Base-by-base conservation (phyloP, 2,888 invertebrate genomes). In the Invenusta paracnida region DNA sequence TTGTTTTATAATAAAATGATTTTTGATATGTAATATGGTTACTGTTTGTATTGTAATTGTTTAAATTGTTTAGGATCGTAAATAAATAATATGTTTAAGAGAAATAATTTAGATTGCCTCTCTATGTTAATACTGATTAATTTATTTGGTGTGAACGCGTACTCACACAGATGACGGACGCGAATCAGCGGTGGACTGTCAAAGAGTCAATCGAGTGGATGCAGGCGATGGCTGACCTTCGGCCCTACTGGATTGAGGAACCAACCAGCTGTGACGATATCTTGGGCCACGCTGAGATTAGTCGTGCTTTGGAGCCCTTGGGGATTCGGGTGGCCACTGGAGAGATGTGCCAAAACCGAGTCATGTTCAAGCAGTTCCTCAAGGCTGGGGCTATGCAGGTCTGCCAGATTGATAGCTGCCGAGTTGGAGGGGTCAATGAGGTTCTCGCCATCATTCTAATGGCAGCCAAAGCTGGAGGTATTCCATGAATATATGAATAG, bases 241-340 rank as follows among this genome's bases (percentile, higher is more conserved):
- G 94, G 88, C 94, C 94, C 0, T 91, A 94, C 85, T 97, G 96
- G 96, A 96, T 97, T 86, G 96, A 97, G 91, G 96, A 97, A 90
- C 96, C 96, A 0, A 97, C 96, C 0, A 95, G 95, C 0, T 96
- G 96, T 0, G 96, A 97, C 90, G 97, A 97, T 90, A 93, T 96
- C 0, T 91, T 96, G n/a, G 96, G 96, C 0, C 96, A 96, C 91
- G 94, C 94, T 0, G 92, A 93, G 83, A 96, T 96, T 88, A 93
- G 95, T 0, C 87, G 93, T 93, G 93, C 92, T 0, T 88, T 93
- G 88, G 90, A 94, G 88, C 94, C 95, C 0, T 92, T 94, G 67
- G 94, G 94, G 5, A 95, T 96, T 87, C 95, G 94, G 0, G 95
- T 97, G 66, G 97, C 96, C 0, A 95, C 95, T 0, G 97, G 96